Conservation (phyloP, 2,113 vertebrate species). For the Ivindomyrus marchei region DNA sequence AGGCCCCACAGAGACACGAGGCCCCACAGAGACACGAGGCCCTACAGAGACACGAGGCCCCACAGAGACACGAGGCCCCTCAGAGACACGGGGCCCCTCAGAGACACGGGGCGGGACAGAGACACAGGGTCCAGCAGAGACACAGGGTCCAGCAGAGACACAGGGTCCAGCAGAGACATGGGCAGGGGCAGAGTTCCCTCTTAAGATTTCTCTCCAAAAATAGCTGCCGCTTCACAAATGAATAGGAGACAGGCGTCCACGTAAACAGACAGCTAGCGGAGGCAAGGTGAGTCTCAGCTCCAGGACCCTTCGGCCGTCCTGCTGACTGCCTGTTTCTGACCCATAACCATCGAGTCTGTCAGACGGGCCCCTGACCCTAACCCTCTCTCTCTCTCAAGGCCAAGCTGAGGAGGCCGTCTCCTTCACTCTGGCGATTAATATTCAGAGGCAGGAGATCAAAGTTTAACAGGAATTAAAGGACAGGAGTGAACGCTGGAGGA, state of each 20-base stretch:
- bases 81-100: too few species aligned
- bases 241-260: not conserved
- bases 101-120: too few species aligned
- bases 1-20: not conserved
- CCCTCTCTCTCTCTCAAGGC: not conserved
- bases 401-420: not conserved
- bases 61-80: rapidly evolving
- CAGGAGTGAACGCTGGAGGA: not conserved
- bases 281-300: not conserved
- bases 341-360: not conserved
- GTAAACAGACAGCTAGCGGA: not conserved
- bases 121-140: not conserved
- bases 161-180: not conserved
- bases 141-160: not conserved
- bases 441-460: not conserved
- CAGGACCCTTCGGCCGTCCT: not conserved
- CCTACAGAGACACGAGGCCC: not conserved
- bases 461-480: not conserved
- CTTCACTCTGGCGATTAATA: not conserved
- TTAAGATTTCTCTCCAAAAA: not conserved
- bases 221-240: not conserved
- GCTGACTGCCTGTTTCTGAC: not conserved
- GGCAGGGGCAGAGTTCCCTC: not conserved
- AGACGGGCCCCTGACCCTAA: not conserved
- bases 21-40: not conserved